phyloP scores from a whole-genome alignment of 2,113 vertebrate genomes.

The Nycticryphes semicollaris region DNA sequence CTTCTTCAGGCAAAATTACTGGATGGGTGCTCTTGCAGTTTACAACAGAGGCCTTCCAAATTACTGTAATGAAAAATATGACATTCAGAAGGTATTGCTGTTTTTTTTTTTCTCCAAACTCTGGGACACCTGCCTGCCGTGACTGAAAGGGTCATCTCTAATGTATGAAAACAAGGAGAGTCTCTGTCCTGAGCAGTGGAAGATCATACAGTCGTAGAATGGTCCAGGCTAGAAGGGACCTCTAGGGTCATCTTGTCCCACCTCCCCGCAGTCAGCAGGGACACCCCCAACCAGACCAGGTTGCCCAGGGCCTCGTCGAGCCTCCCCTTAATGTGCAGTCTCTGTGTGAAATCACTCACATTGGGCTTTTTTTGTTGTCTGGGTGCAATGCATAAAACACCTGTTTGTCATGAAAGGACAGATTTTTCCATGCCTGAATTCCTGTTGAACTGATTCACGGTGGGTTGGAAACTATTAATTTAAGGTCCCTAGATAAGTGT shows the following conservation, averaged over 20 bases:
- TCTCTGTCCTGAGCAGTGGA: background rate
- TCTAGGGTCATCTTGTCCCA: background rate
- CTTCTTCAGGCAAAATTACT: background rate
- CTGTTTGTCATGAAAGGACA: background rate
- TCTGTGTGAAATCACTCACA: rapidly evolving
- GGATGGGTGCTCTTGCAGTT: background rate
- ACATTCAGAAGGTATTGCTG: background rate
- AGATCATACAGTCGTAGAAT: background rate
- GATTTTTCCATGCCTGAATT: background rate
- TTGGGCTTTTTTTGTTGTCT: background rate
- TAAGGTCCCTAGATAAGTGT: background rate
- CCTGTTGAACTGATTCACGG: background rate
- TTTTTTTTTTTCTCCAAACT: background rate
- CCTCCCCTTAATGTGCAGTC: too few species aligned
- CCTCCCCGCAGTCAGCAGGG: background rate
- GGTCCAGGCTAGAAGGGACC: background rate
- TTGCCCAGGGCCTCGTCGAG: too few species aligned
- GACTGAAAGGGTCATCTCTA: rapidly evolving
- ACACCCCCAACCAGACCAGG: background rate
- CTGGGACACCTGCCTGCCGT: background rate
- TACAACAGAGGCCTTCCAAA: background rate
- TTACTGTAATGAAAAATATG: rapidly evolving
- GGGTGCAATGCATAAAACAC: background rate
- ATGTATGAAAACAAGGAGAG: rapidly evolving
- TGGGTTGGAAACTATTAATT: background rate